Evolutionary conservation across 2,797 vertebrate species (phyloP).

Genomic region (Halcyon chelicuti): DNA sequence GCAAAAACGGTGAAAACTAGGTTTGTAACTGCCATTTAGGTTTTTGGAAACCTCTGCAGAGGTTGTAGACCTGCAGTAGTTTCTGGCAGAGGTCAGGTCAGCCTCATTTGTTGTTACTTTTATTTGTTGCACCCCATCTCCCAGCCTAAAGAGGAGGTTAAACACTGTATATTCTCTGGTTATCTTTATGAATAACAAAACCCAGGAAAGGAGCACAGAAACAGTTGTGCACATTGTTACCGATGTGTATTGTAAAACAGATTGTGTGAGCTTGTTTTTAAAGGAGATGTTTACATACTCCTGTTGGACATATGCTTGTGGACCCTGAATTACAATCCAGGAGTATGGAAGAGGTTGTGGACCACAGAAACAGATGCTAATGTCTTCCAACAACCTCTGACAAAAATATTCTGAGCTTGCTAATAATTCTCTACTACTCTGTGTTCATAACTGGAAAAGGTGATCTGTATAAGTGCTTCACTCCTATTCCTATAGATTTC

Average conservation of each 20-base stretch:
- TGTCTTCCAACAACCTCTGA: not conserved
- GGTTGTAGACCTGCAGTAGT: not conserved
- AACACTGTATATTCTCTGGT: not conserved
- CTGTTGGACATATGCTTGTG: not conserved
- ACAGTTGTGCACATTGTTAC: not conserved
- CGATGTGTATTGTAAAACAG: not conserved
- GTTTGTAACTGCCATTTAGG: not conserved
- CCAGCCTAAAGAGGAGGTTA: not conserved
- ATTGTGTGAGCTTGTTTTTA: not conserved
- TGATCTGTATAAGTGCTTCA: not conserved
- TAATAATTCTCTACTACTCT: not conserved
- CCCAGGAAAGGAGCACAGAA: not conserved
- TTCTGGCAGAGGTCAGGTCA: not conserved
- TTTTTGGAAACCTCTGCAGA: not conserved
- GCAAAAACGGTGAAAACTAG: not conserved
- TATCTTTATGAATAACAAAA: not conserved
- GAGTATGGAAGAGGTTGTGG: rapidly evolving
- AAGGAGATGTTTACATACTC: not conserved
- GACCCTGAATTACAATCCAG: not conserved
- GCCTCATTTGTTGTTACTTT: not conserved
- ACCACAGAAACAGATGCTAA: not conserved
- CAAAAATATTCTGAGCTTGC: not conserved
- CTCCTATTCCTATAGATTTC: not conserved
- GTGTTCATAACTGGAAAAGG: not conserved
- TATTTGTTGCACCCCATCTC: not conserved